phyloP scores from a whole-genome alignment of 37 sponge, comb jelly and placozoan species.

The Amphimedon queenslandica region DNA sequence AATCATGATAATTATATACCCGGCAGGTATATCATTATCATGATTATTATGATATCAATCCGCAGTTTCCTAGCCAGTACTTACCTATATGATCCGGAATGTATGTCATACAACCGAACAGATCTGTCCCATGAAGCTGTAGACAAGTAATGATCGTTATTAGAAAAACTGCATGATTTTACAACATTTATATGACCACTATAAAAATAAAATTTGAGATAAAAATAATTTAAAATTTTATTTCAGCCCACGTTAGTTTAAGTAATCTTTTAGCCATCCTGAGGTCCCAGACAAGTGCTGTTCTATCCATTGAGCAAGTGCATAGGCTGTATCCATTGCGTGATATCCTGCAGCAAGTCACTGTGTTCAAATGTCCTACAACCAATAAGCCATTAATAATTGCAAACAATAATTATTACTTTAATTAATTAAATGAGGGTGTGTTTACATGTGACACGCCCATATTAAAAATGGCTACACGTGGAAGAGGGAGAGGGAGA shows the following conservation, averaged over 20 bases:
- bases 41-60: no score
- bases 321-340: conserved; percentile 39
- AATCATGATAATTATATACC: no score
- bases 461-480: conserved; percentile 26
- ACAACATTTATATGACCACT: conserved; percentile 49
- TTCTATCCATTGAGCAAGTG: conserved; percentile 69
- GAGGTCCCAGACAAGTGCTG: conserved; percentile 70
- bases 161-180: conserved; percentile 38
- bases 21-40: no score
- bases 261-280: conserved; percentile 42
- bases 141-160: conserved; percentile 50
- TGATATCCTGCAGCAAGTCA: conserved; percentile 59
- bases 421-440: background rate
- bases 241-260: conserved; percentile 32
- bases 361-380: conserved; percentile 66
- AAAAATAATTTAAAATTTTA: background rate
- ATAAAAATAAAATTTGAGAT: background rate
- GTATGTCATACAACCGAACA: conserved; percentile 47
- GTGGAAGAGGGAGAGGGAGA: conserved; percentile 45
- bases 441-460: background rate
- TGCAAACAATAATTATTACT: background rate
- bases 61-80: no score
- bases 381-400: background rate
- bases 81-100: background rate
- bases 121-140: conserved; percentile 83